Evolutionary conservation across 1,140 invertebrate genomes (phyloP), one percentile per base, ranked within the genome.

Genomic region (Drosophila nigromelanica): DNA sequence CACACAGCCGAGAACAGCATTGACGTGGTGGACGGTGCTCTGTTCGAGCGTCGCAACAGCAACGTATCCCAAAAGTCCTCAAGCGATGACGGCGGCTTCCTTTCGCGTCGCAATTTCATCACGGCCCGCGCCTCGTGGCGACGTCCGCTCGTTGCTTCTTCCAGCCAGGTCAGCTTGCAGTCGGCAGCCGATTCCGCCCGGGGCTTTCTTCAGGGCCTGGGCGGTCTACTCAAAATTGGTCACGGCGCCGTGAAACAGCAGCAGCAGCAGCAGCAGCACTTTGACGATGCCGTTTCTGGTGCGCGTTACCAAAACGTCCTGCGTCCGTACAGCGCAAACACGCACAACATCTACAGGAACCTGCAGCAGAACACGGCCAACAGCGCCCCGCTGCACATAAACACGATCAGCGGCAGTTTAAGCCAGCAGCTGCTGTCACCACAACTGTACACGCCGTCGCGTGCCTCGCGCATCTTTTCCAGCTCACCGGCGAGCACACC

Each of bases 11-110:
- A 82, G n/a, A 71, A 58, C 42, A 72, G 50, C 42, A 64, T 72
- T 12, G 90, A 91, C n/a, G 79, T 81, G 39, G 85, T 90, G 8
- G 90, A 91, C 37, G 78, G 78, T 0, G 43, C 60, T 0, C 45
- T 93, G 14, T 94, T 93, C 69, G 93, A 93, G 68, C 93, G 93
- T 12, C 92, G 94, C 55, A 94, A 94, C 77, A 95, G 95, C 80
- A 85, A 77, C 21, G 94, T 94, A 35, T 94, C 95, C 42, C 95
- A 95, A 85, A 93, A 93, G 24, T 95, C 95, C 52, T 95, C 94
- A 73, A 97, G 96, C 80, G 96, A 97, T 91, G 96, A 97, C 90
- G 96, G 96, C 33, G 96, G 96, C 2, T 97, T 97, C 91, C 93
- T 96, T 37, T 94, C 94, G 2, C 92, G 93, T 52, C 77, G 89